phyloP scores from a whole-genome alignment of 1,140 invertebrate species.

The Teleopsis dalmanni region DNA sequence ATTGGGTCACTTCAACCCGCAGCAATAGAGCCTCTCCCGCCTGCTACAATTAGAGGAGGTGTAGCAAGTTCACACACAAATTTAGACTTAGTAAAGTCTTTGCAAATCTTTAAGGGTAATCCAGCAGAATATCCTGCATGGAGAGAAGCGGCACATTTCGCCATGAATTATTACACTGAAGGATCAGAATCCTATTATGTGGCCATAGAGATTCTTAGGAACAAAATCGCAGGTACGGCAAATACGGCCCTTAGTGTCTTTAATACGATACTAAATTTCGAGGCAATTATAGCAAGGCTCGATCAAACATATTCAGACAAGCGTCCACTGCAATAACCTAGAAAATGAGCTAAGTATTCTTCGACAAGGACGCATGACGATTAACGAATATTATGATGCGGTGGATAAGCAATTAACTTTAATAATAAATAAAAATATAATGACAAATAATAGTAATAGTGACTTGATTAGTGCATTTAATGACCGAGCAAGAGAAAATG shows the following conservation, averaged over 20 bases:
- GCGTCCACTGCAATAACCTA: conserved; percentile 14
- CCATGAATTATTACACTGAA: too few species aligned
- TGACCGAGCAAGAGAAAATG: conserved; percentile 12
- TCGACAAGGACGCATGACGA: conserved; percentile 8
- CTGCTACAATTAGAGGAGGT: too few species aligned
- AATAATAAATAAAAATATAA: conserved; percentile 15
- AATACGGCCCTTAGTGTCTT: conserved; percentile 15
- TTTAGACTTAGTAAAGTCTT: too few species aligned
- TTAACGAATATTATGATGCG: conserved; percentile 14
- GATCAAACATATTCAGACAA: conserved; percentile 19
- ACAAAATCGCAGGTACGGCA: conserved; percentile 18
- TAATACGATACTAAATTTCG: conserved; percentile 19
- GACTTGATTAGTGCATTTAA: conserved; percentile 6
- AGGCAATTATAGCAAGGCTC: conserved; percentile 14
- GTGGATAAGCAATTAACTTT: conserved; percentile 11
- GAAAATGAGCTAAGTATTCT: conserved; percentile 15
- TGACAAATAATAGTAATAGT: conserved; percentile 13
- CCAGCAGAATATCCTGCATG: too few species aligned
- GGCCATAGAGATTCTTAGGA: conserved; percentile 16
- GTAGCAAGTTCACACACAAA: too few species aligned
- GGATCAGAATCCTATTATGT: too few species aligned
- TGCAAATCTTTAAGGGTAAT: too few species aligned
- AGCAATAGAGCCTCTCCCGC: too few species aligned
- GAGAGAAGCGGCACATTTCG: too few species aligned
- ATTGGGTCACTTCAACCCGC: too few species aligned